Evolutionary conservation across 2,113 vertebrate species (phyloP).

Genomic region (Recurvirostra avosetta): DNA sequence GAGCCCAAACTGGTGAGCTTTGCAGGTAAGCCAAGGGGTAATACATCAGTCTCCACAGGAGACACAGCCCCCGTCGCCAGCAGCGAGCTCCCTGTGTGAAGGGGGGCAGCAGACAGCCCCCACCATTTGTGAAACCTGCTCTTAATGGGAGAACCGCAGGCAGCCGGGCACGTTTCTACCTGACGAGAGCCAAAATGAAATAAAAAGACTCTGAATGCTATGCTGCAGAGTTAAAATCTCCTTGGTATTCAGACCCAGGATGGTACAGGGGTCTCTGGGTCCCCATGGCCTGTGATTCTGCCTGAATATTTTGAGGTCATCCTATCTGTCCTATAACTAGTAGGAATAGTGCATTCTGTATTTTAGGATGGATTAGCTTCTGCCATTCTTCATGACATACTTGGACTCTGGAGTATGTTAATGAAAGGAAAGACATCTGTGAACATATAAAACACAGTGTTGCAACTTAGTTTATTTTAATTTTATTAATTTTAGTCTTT

Average conservation of each 20-base stretch:
- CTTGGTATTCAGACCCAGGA: neutral
- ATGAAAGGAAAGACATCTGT: neutral
- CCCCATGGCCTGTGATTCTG: neutral
- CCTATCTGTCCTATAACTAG: neutral
- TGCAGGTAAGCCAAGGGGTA: neutral
- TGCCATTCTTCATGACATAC: neutral
- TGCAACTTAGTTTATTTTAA: neutral
- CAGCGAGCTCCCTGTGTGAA: neutral
- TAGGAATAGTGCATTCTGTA: neutral
- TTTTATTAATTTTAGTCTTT: neutral
- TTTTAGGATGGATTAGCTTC: neutral
- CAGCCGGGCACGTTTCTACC: neutral
- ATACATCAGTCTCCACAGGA: neutral
- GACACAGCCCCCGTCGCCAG: rapidly evolving
- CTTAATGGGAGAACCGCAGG: neutral
- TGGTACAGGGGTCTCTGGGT: neutral
- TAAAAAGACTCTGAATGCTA: neutral
- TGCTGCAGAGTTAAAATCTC: neutral
- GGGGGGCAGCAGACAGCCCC: neutral
- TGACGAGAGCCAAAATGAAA: neutral
- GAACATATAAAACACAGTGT: neutral
- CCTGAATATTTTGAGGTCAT: neutral
- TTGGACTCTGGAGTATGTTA: neutral
- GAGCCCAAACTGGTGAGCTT: neutral
- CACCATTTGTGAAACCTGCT: neutral